Evolutionary conservation across 2,113 vertebrate genomes (phyloP), one percentile per base, ranked within the genome.

Genomic region (Uria aalge): DNA sequence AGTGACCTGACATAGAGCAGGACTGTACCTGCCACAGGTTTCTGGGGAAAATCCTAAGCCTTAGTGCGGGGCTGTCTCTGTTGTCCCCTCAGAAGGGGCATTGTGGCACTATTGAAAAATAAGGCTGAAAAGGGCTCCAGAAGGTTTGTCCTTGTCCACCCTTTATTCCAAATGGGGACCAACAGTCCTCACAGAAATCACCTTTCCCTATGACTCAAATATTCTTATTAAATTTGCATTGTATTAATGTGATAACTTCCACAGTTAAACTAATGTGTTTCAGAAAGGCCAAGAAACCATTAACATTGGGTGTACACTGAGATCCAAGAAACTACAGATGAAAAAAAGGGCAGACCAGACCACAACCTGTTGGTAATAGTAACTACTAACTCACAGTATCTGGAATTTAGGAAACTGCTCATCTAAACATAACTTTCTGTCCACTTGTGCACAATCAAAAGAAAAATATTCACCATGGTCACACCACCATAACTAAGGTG

Each of bases 31-130:
- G 36, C 32, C 36, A 27, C 17, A 29, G 23, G 5, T 50, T 34
- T 36, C n/a, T 32, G 50, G 16, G 64, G 41, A 48, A 66, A 69
- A 62, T 5, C 22, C 55, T 50, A 32, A 83, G 10, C 41, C 34
- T 19, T 26, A 59, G 4, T 1, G 9, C 11, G 19, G 12, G 12
- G 2, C 50, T 50, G 27, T 23, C 22, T 53, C 62, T 30, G 38
- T 30, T 53, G 21, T 36, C 5, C 20, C 29, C n/a, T 57, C 41
- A 23, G 22, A 48, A 43, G 9, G 12, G 36, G 6, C 2, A 8
- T 0, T 5, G 7, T 9, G 17, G 27, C 17, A 47, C 5, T 50
- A 12, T 8, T 3, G 3, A 87, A 52, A 14, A 18, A 3, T 10
- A 29, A 45, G 12, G 9, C 10, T 50, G 26, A 43, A 71, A 75